Evolutionary conservation across 1,140 invertebrate species (phyloP), one percentile per base, ranked within the genome.

Genomic region (silkworm (Bombyx mori)): DNA sequence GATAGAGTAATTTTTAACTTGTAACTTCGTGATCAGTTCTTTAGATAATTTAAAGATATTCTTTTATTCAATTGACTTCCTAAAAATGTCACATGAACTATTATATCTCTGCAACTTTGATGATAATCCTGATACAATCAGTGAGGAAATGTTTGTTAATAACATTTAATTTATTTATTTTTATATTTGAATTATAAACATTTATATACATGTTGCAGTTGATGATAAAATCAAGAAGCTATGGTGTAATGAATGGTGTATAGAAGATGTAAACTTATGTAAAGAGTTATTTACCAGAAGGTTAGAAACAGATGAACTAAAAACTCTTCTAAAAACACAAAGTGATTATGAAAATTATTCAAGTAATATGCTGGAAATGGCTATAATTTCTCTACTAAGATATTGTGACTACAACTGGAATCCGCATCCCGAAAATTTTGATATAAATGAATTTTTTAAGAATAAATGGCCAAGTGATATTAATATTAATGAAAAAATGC

Each of bases 351-450:
- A 63, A 35, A 51, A 49, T 26, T 53, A 22, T 45, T 53, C 62
- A 26, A 55, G 69, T 8, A 60, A 66, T 35, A 58, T 77, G 22
- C 61, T 79, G 22, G 60, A 69, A 44, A 51, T 74, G 10, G 73
- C 71, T 12, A 66, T 82, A 0, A 70, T 63, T 61, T 65, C 75
- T 47, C 79, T 96, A 9, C 89, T 94, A 55, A 86, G 89, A 46
- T 97, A 96, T 88, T 90, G 94, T 58, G 93, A 96, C 82, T 89
- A 88, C 45, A 97, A 97, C 83, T 97, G 94, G 89, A 93, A 92
- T 58, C 93, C 95, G 8, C 93, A 94, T n/a, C 77, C 89, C 60
- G 69, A 87, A 62, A 63, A 85, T 49, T 73, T 82, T 6, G 53
- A 69, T 43, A 73, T 75, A 65, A 66, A 71, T 59, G 69, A 88